Evolutionary conservation across 53 echinoderm and acorn worm genomes (phyloP), one percentile per base, ranked within the genome.

Genomic region (Mesocentrotus franciscanus): DNA sequence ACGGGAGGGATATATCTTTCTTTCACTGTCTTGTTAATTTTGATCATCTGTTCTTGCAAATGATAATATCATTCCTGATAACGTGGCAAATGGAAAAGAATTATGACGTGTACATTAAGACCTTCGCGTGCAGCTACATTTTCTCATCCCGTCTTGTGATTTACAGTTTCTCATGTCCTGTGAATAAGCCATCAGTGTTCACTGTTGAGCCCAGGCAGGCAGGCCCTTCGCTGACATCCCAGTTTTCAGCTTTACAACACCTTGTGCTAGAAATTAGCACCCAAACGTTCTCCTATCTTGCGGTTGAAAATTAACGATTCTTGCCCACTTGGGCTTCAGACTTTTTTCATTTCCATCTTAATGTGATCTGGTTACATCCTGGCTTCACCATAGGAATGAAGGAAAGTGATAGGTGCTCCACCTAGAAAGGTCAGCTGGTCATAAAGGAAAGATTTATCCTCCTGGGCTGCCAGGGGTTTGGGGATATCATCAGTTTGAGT

Each of bases 301-400:
- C 20, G 20, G 64, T 64, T 5, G 33, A 76, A 76, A 76, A 39
- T 79, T 32, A 20, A 81, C 1, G 9, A 81, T 1, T 36, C 12
- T 27, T 36, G 33, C 36, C 81, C 18, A 81, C 81, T 42, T 13
- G 33, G 42, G 36, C 6, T 81, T 33, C 17, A 16, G 20, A 18
- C 36, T 81, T 42, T 36, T 42, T 81, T 81, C 36, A 81, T 11
- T 81, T 81, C 20, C 81, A 81, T 42, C 39, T 20, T 9, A 18
- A 18, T 42, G 42, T 81, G 81, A 81, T 81, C 81, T 81, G 36
- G 39, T 81, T 81, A 81, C 81, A 18, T 81, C 81, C 81, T 81
- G 33, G 34, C 36, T 14, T 81, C 81, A 81, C 42, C 81, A 42
- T 16, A 16, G 18, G 33, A 6, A 13, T 81, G 81, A 81, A 16